Conservation (phyloP, 2,113 vertebrate species). For the Nerophis lumbriciformis region DNA sequence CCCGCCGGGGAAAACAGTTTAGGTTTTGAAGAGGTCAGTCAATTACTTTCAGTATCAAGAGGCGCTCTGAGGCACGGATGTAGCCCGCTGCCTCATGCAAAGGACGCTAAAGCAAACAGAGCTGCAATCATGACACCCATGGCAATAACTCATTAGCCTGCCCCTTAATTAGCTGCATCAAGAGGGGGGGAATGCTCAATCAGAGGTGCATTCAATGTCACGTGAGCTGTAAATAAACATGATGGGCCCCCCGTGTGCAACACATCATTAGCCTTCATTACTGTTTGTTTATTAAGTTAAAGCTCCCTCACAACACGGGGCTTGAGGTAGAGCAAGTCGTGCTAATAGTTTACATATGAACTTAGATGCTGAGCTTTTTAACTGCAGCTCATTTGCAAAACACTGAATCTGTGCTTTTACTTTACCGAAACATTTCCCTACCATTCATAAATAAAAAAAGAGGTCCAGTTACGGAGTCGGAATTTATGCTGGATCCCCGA, state of each 20-base stretch:
- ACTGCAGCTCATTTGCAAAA: no score
- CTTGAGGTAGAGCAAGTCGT: background rate
- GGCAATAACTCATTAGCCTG: conserved; percentile 38
- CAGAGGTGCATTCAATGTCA: conserved; percentile 36
- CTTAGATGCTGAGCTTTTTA: background rate
- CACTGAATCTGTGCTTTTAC: no score
- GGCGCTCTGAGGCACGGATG: background rate
- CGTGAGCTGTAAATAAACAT: conserved; percentile 40
- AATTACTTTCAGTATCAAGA: conserved; percentile 28
- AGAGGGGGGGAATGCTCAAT: conserved; percentile 26
- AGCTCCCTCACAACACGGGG: background rate
- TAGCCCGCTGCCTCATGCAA: background rate
- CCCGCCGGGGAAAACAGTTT: conserved; percentile 14
- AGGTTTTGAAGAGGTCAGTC: conserved; percentile 34
- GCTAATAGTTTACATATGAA: background rate
- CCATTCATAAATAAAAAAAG: no score
- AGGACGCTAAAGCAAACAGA: background rate
- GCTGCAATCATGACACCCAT: conserved; percentile 8
- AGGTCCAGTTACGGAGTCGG: no score
- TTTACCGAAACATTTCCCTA: no score
- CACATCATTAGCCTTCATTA: background rate
- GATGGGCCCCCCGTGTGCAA: background rate
- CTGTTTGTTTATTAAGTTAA: background rate
- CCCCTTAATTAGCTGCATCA: conserved; percentile 37
- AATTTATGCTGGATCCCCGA: no score